These are phyloP conservation scores for Lucifuga dentata DNA, from an alignment of 2,113 vertebrate species.

Conservation along the genomic window DNA sequence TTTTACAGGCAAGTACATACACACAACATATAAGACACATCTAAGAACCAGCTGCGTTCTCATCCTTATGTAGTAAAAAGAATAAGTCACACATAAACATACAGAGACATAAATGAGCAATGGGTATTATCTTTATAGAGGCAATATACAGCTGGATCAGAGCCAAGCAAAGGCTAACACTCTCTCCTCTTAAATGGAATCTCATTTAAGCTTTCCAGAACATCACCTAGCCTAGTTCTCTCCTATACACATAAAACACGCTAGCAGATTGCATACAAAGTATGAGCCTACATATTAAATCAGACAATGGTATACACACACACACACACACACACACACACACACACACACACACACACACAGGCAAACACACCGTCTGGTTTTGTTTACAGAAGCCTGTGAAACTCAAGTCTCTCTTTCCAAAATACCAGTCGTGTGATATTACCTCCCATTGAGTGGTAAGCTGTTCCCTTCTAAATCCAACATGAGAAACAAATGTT, in stretches of 20 bases:
- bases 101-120: slow-evolving; percentile 43
- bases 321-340: slow-evolving; percentile 7
- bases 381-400: slow-evolving; percentile 61
- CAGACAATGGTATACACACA: slow-evolving; percentile 42
- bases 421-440: slow-evolving; percentile 65
- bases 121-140: slow-evolving; percentile 13
- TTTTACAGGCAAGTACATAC: background rate
- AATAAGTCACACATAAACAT: slow-evolving; percentile 29
- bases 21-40: slow-evolving; percentile 11
- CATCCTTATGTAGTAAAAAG: slow-evolving; percentile 17
- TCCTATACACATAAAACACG: slow-evolving; percentile 30
- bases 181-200: slow-evolving; percentile 57
- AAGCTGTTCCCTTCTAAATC: slow-evolving; percentile 78
- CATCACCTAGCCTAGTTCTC: slow-evolving; percentile 41
- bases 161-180: slow-evolving; percentile 49
- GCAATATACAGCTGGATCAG: slow-evolving; percentile 48
- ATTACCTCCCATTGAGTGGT: slow-evolving; percentile 69
- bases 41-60: slow-evolving; percentile 8
- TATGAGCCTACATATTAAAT: slow-evolving; percentile 47
- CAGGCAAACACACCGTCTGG: slow-evolving; percentile 25
- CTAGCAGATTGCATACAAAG: slow-evolving; percentile 29
- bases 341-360: slow-evolving; percentile 6
- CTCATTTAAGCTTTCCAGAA: slow-evolving; percentile 56
- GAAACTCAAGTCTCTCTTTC: slow-evolving; percentile 59
- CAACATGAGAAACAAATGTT: slow-evolving; percentile 74